A percentile compares a stretch with the other conserved stretches of the same genome.
Evolutionary conservation across 2,888 invertebrate genomes (phyloP).

Genomic region (Lymantria dispar): DNA sequence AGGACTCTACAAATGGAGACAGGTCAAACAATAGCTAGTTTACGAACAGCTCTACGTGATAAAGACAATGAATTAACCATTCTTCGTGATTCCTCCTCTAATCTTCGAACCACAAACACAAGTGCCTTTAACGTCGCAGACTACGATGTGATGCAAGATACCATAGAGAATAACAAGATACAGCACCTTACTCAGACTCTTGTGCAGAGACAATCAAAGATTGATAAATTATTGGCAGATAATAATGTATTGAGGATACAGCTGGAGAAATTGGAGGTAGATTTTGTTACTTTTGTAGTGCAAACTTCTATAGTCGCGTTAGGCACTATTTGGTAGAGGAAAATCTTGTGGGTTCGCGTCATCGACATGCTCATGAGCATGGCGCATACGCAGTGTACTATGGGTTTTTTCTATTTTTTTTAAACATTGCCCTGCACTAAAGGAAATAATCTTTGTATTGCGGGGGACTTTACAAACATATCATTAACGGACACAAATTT

Average conservation of each 20-base stretch:
- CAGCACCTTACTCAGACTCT: conserved; percentile 89
- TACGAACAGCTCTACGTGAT: conserved; percentile 52
- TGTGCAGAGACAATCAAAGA: conserved; percentile 91
- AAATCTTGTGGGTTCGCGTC: too few species aligned
- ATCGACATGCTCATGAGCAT: too few species aligned
- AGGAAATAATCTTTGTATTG: too few species aligned
- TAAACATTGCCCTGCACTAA: too few species aligned
- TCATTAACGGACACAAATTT: too few species aligned
- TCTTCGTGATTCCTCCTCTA: conserved; percentile 43
- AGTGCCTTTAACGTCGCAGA: conserved; percentile 71
- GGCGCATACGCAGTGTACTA: too few species aligned
- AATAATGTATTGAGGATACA: conserved; percentile 93
- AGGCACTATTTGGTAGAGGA: too few species aligned
- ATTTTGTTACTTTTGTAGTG: too few species aligned
- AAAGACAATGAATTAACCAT: conserved; percentile 58
- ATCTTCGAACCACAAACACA: conserved; percentile 43
- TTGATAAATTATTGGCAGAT: conserved; percentile 92
- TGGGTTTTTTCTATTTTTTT: too few species aligned
- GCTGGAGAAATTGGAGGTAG: conserved; percentile 90
- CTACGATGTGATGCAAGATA: conserved; percentile 53
- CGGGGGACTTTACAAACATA: too few species aligned
- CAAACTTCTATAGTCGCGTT: too few species aligned
- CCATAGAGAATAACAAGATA: conserved; percentile 66
- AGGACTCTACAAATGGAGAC: conserved; percentile 58
- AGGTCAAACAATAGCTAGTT: conserved; percentile 55